A percentile compares a stretch with the other conserved stretches of the same genome.
These are phyloP conservation scores for Tachyglossus aculeatus DNA, from an alignment of 2,797 vertebrate genomes.

Conservation along the genomic window DNA sequence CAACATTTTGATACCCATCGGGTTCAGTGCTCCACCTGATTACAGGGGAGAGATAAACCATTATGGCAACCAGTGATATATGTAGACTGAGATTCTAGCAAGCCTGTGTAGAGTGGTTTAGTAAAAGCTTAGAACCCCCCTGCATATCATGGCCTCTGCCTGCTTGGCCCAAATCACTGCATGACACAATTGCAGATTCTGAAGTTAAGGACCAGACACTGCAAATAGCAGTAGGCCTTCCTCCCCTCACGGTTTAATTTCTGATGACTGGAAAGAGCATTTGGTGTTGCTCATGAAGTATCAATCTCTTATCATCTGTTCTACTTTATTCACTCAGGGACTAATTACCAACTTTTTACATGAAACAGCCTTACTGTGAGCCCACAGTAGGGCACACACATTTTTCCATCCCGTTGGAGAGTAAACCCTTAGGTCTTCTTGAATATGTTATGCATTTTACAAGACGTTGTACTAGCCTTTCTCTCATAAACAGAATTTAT, in stretches of 20 bases:
- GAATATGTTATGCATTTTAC: conserved; percentile 92
- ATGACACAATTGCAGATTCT: conserved; percentile 32
- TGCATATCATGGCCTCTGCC: not conserved
- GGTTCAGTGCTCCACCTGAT: not conserved
- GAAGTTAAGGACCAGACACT: conserved; percentile 52
- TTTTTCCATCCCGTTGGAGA: conserved; percentile 80
- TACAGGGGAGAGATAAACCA: not conserved
- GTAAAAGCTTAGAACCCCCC: not conserved
- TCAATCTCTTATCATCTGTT: conserved; percentile 78
- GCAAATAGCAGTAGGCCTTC: conserved; percentile 51
- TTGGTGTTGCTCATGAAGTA: conserved; percentile 81
- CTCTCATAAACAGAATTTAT: conserved; percentile 52
- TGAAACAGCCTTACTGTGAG: conserved; percentile 87
- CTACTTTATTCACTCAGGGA: conserved; percentile 95
- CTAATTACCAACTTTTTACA: conserved; percentile 97
- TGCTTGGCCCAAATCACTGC: not conserved
- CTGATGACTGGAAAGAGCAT: conserved; percentile 74
- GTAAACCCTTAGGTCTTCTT: conserved; percentile 92
- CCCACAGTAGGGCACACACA: conserved; percentile 75
- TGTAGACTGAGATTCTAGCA: not conserved
- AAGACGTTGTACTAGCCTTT: conserved; percentile 78
- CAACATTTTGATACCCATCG: not conserved
- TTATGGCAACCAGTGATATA: not conserved
- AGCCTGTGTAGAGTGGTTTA: not conserved
- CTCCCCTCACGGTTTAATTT: conserved; percentile 64